Conservation (phyloP, 2,797 vertebrate genomes). For the Gobio occitaniae region DNA sequence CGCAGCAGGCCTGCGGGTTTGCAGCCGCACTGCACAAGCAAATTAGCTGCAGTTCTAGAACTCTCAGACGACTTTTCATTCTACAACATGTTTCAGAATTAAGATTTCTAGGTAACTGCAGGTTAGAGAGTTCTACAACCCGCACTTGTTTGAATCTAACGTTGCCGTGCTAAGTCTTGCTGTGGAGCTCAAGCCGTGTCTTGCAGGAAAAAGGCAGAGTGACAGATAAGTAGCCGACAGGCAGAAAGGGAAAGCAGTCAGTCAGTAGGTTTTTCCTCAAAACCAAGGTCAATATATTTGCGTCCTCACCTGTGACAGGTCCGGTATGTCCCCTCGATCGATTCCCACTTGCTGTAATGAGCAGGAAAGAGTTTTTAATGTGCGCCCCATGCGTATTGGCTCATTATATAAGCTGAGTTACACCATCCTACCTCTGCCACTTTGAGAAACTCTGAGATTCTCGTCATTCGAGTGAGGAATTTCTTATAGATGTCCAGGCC, state of each 20-base stretch:
- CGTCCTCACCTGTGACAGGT: slow-evolving; percentile 90
- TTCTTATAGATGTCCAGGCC: slow-evolving; percentile 97
- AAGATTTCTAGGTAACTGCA: neutral
- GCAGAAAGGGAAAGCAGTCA: slow-evolving; percentile 4
- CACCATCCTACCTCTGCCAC: slow-evolving; percentile 87
- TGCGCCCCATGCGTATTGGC: neutral
- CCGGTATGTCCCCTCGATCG: slow-evolving; percentile 96
- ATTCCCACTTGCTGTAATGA: slow-evolving; percentile 93
- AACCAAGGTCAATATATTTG: neutral
- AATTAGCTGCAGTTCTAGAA: slow-evolving; percentile 36
- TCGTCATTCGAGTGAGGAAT: slow-evolving; percentile 94
- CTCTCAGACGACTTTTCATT: slow-evolving; percentile 6
- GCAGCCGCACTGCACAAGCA: slow-evolving; percentile 19
- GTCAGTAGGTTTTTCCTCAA: neutral
- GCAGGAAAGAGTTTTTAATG: slow-evolving; percentile 35
- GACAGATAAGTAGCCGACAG: neutral
- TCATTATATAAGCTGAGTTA: neutral
- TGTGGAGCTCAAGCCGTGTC: slow-evolving; percentile 4
- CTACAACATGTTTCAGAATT: neutral
- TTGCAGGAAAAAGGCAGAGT: neutral
- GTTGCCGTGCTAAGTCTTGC: neutral
- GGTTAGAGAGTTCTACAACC: slow-evolving; percentile 34
- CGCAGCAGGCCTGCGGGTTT: neutral
- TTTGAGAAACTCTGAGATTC: slow-evolving; percentile 96
- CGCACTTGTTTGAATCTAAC: neutral